Evolutionary conservation across 2,797 vertebrate genomes (phyloP), one percentile per base, ranked within the genome.

Genomic region (Sarcoramphus papa): DNA sequence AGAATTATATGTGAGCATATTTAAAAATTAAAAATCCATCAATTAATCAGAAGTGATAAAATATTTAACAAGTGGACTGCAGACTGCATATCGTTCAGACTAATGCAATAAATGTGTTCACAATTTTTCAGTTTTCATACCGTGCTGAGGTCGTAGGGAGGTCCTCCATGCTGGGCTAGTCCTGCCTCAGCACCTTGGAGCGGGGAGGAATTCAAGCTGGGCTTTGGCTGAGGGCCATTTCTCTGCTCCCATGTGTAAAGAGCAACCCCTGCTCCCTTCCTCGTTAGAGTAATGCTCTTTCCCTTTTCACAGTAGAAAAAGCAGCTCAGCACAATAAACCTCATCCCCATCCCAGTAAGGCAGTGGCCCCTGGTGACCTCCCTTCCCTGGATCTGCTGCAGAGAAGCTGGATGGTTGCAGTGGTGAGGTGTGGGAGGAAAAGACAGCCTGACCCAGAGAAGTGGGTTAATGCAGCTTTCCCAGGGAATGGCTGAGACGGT

Each of bases 21-120:
- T 90, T 88, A 92, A 94, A 92, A 89, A 79, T 85, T 47, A 31
- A 87, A 80, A 92, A 68, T 78, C 68, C 85, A 65, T 95, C 54
- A 90, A 90, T 95, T 96, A 94, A 81, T 95, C 88, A 97, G 92
- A 69, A 85, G 86, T 0, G 14, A 40, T 96, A n/a, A 92, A 95
- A 89, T 89, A 94, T 91, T 94, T 69, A 96, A 16, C 27, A 8
- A 8, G 53, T 2, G 27, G 43, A 5, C 45, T 50, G 57, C 4
- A 3, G 73, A 50, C n/a, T 1, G 5, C 67, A 43, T 69, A 9
- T 54, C 1, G 0, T 35, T 65, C 57, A 47, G 62, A 17, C 7
- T 47, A 21, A 23, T 31, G 68, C 81, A 40, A 0, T 62, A 33
- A 65, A 51, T 0, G 7, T 12, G 37, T 54, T 89, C 10, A 17